phyloP scores from a whole-genome alignment of 2,888 invertebrate species.

The Drosophila villosipedis region DNA sequence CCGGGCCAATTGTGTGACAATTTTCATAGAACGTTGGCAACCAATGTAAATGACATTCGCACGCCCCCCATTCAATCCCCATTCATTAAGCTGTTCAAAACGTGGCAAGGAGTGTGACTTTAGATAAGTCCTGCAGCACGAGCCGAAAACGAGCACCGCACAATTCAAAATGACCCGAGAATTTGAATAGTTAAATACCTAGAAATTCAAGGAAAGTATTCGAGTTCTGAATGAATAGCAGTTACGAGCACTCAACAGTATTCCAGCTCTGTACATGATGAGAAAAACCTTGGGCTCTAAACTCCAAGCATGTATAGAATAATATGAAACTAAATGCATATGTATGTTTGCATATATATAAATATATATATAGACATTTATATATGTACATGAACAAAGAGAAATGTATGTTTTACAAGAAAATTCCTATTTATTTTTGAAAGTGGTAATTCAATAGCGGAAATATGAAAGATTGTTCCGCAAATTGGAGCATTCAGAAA shows the following conservation, averaged over 20 bases:
- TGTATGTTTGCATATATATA: neutral
- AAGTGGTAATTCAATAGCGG: neutral
- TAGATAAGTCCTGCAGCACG: conserved; percentile 36
- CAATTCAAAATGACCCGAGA: conserved; percentile 36
- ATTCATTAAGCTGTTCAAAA: conserved; percentile 16
- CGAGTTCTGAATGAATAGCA: conserved; percentile 42
- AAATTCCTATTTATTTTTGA: neutral
- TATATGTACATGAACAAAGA: neutral
- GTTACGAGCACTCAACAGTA: conserved; percentile 3
- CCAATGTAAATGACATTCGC: conserved; percentile 23
- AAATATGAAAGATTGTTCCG: neutral
- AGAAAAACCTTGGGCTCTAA: neutral
- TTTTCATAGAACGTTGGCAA: conserved; percentile 33
- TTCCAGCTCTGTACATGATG: neutral
- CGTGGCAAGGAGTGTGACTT: conserved; percentile 47
- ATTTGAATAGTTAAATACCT: conserved; percentile 52
- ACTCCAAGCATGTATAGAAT: neutral
- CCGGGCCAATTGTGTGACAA: conserved; percentile 41
- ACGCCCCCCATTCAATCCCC: neutral
- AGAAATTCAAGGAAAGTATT: conserved; percentile 35
- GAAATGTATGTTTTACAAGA: neutral
- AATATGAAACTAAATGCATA: neutral
- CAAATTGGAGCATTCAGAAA: neutral
- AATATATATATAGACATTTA: too few species aligned
- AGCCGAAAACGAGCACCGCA: conserved; percentile 17